Conservation (phyloP, 2,113 vertebrate species). For the Chionis minor region DNA sequence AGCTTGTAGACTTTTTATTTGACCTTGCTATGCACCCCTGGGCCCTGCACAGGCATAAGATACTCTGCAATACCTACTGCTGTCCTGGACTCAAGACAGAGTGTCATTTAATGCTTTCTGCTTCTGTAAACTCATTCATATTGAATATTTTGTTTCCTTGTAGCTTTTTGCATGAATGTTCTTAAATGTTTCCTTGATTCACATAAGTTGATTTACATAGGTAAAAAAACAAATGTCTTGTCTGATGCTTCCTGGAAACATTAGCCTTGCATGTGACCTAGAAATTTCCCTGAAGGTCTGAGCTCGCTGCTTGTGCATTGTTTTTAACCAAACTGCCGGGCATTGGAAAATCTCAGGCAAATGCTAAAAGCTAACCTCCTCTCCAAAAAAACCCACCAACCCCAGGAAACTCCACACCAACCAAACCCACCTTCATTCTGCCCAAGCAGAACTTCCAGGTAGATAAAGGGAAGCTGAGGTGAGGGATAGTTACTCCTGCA, state of each 20-base stretch:
- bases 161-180: not conserved
- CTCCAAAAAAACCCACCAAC: not conserved
- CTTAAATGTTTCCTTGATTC: not conserved
- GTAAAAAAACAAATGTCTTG: not conserved
- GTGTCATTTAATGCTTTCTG: not conserved
- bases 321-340: not conserved
- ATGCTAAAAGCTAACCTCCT: not conserved
- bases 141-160: not conserved
- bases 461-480: not conserved
- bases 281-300: not conserved
- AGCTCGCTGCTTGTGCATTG: rapidly evolving
- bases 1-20: not conserved
- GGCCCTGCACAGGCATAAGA: not conserved
- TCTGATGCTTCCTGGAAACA: not conserved
- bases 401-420: not conserved
- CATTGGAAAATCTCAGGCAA: not conserved
- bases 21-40: not conserved
- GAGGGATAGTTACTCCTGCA: not conserved
- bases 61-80: not conserved
- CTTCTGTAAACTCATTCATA: not conserved
- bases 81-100: not conserved
- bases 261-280: not conserved
- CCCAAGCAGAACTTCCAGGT: not conserved
- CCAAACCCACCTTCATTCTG: not conserved
- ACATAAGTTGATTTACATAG: not conserved